These are phyloP conservation scores for Pogona vitticeps DNA, from an alignment of 2,113 vertebrate genomes.

Conservation along the genomic window DNA sequence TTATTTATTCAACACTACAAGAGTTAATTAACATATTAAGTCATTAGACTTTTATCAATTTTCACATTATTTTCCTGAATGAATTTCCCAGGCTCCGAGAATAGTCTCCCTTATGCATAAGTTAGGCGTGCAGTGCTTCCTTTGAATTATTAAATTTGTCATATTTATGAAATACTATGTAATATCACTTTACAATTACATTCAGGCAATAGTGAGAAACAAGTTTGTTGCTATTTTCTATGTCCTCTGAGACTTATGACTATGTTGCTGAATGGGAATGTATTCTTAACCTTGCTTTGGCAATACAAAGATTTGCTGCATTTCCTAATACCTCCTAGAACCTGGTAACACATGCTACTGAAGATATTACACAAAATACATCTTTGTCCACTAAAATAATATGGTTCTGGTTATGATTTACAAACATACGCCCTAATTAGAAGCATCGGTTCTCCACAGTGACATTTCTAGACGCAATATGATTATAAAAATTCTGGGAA, in stretches of 20 bases:
- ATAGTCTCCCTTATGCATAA: not conserved
- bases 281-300: not conserved
- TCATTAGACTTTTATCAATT: conserved; percentile 26
- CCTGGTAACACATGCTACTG: not conserved
- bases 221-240: not conserved
- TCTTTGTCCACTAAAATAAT: not conserved
- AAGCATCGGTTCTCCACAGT: not conserved
- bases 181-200: conserved; percentile 31
- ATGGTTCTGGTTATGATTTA: not conserved
- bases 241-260: not conserved
- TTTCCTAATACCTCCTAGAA: not conserved
- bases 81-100: conserved; percentile 12
- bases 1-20: not conserved
- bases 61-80: not conserved
- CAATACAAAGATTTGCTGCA: not conserved
- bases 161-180: not conserved
- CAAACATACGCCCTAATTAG: too few relatives aligned
- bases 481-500: not conserved
- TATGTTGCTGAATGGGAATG: conserved; percentile 7
- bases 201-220: conserved; percentile 39
- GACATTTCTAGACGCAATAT: not conserved
- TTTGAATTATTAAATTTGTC: not conserved
- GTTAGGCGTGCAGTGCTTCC: not conserved
- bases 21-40: conserved; percentile 4
- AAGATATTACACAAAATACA: not conserved